Evolutionary conservation across 1,140 invertebrate genomes (phyloP).

Genomic region (Drosophila arawakana): DNA sequence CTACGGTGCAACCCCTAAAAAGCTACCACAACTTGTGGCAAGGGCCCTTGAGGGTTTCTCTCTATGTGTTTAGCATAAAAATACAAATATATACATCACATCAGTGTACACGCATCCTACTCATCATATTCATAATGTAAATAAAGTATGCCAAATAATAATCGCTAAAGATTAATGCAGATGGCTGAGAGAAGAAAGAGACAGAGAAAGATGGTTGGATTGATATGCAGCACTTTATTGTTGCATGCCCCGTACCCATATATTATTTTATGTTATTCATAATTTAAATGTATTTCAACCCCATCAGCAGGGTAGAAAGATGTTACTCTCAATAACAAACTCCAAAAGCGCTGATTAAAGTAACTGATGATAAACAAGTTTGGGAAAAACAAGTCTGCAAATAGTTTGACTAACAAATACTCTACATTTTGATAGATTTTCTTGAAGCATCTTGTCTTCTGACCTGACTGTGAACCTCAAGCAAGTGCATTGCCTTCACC

Average conservation of each 20-base stretch:
- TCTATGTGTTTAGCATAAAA: conserved; percentile 36
- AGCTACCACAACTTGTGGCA: conserved; percentile 5
- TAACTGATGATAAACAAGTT: not conserved
- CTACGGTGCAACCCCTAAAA: conserved; percentile 63
- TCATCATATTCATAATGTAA: conserved; percentile 18
- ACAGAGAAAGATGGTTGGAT: conserved; percentile 24
- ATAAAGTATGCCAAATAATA: conserved; percentile 47
- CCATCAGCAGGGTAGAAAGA: not conserved
- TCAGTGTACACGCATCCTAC: conserved; percentile 8
- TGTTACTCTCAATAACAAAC: conserved; percentile 6
- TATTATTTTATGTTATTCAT: conserved; percentile 23
- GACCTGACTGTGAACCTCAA: conserved; percentile 53
- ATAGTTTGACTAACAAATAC: not conserved
- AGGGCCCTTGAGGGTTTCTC: conserved; percentile 18
- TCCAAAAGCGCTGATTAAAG: conserved; percentile 1
- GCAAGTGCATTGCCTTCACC: conserved; percentile 58
- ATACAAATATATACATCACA: conserved; percentile 27
- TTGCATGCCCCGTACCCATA: not conserved
- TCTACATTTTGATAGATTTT: conserved; percentile 2
- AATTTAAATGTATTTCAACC: conserved; percentile 64
- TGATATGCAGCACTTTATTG: conserved; percentile 24
- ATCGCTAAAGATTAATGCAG: conserved; percentile 58
- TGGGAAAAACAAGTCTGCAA: not conserved
- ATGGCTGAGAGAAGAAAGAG: conserved; percentile 48
- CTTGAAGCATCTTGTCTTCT: conserved; percentile 6